These are phyloP conservation scores for Lapara coniferarum DNA, from an alignment of 2,888 invertebrate genomes.

Conservation along the genomic window DNA sequence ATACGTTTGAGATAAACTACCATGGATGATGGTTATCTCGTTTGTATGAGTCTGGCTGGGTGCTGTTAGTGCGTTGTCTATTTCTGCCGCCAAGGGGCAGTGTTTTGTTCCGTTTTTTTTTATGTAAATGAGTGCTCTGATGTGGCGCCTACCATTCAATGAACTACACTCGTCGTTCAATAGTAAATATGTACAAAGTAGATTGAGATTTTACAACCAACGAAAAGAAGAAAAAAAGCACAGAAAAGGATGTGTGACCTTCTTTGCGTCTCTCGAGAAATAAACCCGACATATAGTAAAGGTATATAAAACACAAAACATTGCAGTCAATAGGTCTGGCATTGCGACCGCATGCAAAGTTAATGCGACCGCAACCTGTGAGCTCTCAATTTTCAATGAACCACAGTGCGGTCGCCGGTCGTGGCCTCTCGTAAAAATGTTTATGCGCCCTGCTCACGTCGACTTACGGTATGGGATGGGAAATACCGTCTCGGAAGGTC, in stretches of 20 bases:
- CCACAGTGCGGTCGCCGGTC: conserved; percentile 35
- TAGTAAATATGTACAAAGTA: neutral
- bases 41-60: too few relatives aligned
- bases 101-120: too few relatives aligned
- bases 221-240: neutral
- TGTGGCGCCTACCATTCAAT: too few relatives aligned
- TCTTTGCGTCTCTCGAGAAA: conserved; percentile 7
- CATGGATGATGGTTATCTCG: neutral
- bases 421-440: conserved; percentile 44
- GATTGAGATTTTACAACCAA: neutral
- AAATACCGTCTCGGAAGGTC: conserved; percentile 54
- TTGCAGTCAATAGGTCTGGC: conserved; percentile 24
- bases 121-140: too few relatives aligned
- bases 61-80: too few relatives aligned
- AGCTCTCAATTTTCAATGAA: conserved; percentile 59
- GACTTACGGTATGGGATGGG: conserved; percentile 45
- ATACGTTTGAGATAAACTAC: too few relatives aligned
- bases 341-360: conserved; percentile 1
- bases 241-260: conserved; percentile 7
- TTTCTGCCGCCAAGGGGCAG: too few relatives aligned
- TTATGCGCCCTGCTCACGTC: conserved; percentile 58
- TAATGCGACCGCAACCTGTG: conserved; percentile 31
- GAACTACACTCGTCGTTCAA: neutral
- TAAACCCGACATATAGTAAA: neutral
- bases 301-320: conserved; percentile 13